Percentiles rank a stretch among this genome's conserved stretches.
phyloP scores from a whole-genome alignment of 2,113 vertebrate species.

The Xyrauchen texanus region DNA sequence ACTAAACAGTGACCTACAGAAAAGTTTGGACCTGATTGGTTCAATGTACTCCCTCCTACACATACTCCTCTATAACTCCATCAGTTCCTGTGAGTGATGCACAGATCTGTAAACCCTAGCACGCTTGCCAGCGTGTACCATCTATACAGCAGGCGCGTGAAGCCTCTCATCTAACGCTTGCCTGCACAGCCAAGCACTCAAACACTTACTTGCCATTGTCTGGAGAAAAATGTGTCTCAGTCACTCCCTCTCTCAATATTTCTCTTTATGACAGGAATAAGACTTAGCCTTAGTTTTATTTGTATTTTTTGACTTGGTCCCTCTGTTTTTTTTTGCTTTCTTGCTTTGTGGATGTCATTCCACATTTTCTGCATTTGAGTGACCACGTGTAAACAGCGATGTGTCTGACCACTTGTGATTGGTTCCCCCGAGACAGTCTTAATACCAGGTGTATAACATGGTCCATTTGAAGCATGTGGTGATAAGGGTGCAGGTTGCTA shows the following conservation, averaged over 20 bases:
- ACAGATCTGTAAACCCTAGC: constrained; percentile 66
- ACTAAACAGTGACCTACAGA: neutral
- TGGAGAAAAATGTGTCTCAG: constrained; percentile 32
- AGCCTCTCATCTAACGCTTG: constrained; percentile 46
- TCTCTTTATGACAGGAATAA: constrained; percentile 2
- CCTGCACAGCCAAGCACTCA: constrained; percentile 38
- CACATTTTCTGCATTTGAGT: too few species aligned
- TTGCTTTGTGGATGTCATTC: constrained; percentile 57
- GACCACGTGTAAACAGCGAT: too few species aligned
- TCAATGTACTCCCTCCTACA: constrained; percentile 68
- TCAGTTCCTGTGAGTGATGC: constrained; percentile 68
- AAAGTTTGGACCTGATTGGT: constrained; percentile 71
- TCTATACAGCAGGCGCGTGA: constrained; percentile 58
- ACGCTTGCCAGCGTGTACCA: constrained; percentile 60
- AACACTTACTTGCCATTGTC: constrained; percentile 37
- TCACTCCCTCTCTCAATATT: neutral
- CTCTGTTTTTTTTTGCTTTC: neutral
- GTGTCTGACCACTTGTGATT: too few species aligned
- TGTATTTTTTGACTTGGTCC: constrained; percentile 13
- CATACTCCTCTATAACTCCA: constrained; percentile 50
- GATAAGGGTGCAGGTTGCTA: neutral
- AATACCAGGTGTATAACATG: too few species aligned
- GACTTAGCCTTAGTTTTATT: constrained; percentile 4
- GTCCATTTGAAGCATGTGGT: neutral
- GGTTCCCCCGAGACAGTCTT: too few species aligned